A percentile compares a stretch with the other conserved stretches of the same genome.
Conservation (phyloP, 1,140 invertebrate species). For the Danaus melanippus region DNA sequence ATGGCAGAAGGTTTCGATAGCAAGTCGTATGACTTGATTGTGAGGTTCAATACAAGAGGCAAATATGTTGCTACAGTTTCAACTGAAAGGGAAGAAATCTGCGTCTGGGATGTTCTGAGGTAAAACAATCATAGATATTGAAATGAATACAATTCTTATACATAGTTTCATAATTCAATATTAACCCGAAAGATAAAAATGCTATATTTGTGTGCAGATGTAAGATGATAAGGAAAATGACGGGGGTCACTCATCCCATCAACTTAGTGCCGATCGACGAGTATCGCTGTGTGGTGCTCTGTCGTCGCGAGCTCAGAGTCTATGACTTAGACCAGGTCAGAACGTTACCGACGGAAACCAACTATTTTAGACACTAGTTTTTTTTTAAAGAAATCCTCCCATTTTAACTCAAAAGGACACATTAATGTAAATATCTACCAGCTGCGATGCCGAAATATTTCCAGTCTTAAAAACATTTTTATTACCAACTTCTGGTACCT, state of each 20-base stretch:
- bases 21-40: constrained; percentile 71
- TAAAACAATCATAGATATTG: constrained; percentile 35
- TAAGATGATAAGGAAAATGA: constrained; percentile 77
- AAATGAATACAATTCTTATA: not conserved
- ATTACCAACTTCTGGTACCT: no score
- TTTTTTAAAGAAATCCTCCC: no score
- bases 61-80: constrained; percentile 82
- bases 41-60: constrained; percentile 72
- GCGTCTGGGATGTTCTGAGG: constrained; percentile 83
- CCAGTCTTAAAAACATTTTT: no score
- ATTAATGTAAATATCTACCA: no score
- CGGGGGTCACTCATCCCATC: constrained; percentile 79
- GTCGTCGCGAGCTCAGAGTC: constrained; percentile 83
- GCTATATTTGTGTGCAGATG: constrained; percentile 52
- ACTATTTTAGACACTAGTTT: no score
- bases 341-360: no score
- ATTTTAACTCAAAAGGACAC: no score
- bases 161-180: no score
- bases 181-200: not conserved
- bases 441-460: no score
- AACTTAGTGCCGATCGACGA: constrained; percentile 81
- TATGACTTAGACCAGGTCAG: constrained; percentile 84
- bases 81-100: constrained; percentile 81
- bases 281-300: constrained; percentile 83
- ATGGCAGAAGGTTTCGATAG: constrained; percentile 57